These are phyloP conservation scores for Cephus pulcher DNA, from an alignment of 2,888 invertebrate species.

Conservation along the genomic window DNA sequence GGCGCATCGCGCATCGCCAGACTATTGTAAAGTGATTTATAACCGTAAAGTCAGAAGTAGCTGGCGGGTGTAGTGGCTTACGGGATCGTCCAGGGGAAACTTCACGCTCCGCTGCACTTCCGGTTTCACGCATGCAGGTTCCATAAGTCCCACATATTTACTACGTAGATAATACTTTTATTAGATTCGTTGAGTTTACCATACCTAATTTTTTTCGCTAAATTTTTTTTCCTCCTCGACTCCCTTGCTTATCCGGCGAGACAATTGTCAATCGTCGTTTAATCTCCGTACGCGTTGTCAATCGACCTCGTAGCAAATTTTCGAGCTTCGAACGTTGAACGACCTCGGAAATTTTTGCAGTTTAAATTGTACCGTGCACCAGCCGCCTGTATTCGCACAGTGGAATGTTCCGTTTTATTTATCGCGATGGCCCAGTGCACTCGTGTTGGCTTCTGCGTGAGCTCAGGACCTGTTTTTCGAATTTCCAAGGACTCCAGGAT, in stretches of 20 bases:
- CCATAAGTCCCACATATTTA: not conserved
- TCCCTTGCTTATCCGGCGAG: not conserved
- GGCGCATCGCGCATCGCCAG: not conserved
- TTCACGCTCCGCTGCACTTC: conserved; percentile 20
- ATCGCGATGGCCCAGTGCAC: not conserved
- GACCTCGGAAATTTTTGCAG: not conserved
- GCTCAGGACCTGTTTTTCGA: not conserved
- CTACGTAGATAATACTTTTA: not conserved
- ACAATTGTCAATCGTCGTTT: not conserved
- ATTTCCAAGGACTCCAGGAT: not conserved
- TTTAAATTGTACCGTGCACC: not conserved
- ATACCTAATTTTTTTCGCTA: not conserved
- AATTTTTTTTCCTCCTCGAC: too few species aligned
- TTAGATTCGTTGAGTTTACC: not conserved
- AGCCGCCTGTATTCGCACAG: not conserved
- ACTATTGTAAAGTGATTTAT: conserved; percentile 5
- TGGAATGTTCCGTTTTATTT: not conserved
- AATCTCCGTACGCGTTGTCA: not conserved
- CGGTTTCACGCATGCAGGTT: conserved; percentile 13
- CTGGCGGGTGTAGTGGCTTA: not conserved
- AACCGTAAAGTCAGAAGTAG: conserved; percentile 3
- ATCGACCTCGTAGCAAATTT: not conserved
- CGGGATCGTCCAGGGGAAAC: not conserved
- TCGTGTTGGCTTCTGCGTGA: not conserved
- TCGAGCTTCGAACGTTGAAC: not conserved